A percentile compares a stretch with the other conserved stretches of the same genome.
These are phyloP conservation scores for Manis javanica DNA, from an alignment of 2,797 vertebrate genomes.

Conservation along the genomic window DNA sequence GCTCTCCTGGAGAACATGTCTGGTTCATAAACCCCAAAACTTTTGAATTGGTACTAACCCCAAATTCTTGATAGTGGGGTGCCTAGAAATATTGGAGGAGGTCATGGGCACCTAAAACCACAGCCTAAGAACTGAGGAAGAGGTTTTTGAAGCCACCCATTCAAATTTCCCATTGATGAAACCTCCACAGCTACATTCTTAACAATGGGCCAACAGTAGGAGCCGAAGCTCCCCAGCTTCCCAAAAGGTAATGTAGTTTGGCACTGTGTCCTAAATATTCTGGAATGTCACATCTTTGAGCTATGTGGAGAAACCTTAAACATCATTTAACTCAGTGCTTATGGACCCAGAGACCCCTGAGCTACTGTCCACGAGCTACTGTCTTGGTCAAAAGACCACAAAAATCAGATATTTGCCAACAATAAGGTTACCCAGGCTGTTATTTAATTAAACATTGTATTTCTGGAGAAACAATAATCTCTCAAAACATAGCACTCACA, in stretches of 20 bases:
- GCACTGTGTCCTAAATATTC: neutral
- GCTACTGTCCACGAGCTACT: neutral
- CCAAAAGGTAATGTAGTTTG: neutral
- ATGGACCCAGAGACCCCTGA: neutral
- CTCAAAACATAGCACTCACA: neutral
- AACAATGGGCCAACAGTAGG: neutral
- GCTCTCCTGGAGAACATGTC: neutral
- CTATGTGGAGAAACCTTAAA: constrained; percentile 10
- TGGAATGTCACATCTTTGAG: neutral
- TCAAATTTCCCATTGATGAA: neutral
- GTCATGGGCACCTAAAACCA: neutral
- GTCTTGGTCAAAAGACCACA: neutral
- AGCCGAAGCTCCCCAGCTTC: neutral
- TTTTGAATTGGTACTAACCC: neutral
- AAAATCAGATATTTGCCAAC: neutral
- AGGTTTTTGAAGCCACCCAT: neutral
- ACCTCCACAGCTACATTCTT: neutral
- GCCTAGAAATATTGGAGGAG: neutral
- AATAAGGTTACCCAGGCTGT: neutral
- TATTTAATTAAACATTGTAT: neutral
- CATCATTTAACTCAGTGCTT: neutral
- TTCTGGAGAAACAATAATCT: neutral
- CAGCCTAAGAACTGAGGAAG: neutral
- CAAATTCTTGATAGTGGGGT: neutral
- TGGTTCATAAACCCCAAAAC: neutral